These are phyloP conservation scores for Bettongia penicillata DNA, from an alignment of 2,113 vertebrate genomes.

Conservation along the genomic window DNA sequence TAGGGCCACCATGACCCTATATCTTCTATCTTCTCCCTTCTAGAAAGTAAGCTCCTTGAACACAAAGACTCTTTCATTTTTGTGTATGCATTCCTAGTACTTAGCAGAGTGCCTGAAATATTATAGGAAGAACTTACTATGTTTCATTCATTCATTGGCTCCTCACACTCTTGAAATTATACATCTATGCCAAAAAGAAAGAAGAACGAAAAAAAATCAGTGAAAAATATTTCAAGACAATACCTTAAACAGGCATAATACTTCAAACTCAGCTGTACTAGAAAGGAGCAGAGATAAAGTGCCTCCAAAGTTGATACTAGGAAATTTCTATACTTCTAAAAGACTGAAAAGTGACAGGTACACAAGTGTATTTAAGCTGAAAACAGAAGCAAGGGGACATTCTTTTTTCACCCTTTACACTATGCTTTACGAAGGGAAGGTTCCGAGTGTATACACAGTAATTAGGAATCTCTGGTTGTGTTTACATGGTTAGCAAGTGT, in stretches of 20 bases:
- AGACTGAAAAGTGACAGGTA: conserved; percentile 72
- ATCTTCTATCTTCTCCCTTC: background rate
- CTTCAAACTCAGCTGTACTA: conserved; percentile 60
- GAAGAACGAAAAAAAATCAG: background rate
- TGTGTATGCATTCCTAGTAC: background rate
- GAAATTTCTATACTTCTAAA: conserved; percentile 7
- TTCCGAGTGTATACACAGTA: conserved; percentile 80
- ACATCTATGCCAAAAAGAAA: background rate
- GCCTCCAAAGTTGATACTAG: background rate
- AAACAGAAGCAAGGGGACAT: conserved; percentile 57
- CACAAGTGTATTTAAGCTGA: conserved; percentile 68
- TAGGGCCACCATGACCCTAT: background rate
- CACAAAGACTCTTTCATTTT: background rate
- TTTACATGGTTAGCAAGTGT: conserved; percentile 83
- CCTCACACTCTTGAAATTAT: background rate
- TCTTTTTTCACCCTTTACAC: conserved; percentile 74
- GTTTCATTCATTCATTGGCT: background rate
- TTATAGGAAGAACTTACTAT: background rate
- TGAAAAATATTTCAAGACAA: background rate
- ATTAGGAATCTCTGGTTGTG: conserved; percentile 81
- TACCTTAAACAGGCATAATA: background rate
- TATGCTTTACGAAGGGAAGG: conserved; percentile 70
- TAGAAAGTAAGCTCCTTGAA: background rate
- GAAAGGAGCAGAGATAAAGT: background rate
- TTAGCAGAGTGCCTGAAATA: background rate